Evolutionary conservation across 2,113 vertebrate genomes (phyloP).

Genomic region (Rattus rattus): DNA sequence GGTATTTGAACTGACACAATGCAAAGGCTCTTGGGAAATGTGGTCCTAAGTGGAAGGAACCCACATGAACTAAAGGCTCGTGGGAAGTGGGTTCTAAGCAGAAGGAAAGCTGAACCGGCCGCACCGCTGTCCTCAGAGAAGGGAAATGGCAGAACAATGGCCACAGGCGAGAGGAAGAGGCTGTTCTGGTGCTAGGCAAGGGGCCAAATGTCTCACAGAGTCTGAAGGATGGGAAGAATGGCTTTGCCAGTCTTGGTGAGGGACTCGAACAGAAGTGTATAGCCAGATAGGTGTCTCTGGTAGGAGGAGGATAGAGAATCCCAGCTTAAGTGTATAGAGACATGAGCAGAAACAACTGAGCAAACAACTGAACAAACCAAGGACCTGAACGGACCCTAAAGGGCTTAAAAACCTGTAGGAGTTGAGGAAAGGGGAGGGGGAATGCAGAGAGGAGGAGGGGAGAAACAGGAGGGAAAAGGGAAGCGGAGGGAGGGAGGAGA

Average conservation of each 20-base stretch:
- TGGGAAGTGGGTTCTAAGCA: accelerated
- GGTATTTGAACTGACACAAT: not conserved
- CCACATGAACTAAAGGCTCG: not conserved
- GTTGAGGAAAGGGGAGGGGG: not conserved
- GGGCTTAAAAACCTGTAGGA: not conserved
- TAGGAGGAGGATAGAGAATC: not conserved
- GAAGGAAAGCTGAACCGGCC: not conserved
- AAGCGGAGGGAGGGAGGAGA: no score
- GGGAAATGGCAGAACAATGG: not conserved
- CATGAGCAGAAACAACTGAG: not conserved
- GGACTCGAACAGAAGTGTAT: not conserved
- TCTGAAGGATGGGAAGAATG: accelerated
- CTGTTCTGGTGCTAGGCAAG: not conserved
- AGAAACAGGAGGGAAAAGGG: not conserved
- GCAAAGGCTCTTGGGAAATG: not conserved
- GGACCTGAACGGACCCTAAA: not conserved
- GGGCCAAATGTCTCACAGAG: accelerated
- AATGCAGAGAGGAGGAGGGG: accelerated
- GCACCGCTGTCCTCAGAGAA: not conserved
- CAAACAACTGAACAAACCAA: not conserved
- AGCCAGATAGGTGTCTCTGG: not conserved
- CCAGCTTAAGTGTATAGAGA: not conserved
- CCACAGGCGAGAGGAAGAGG: not conserved
- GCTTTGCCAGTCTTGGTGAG: accelerated
- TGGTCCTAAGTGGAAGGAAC: not conserved